Evolutionary conservation across 2,797 vertebrate species (phyloP).

Genomic region (Lutjanus campechanus): DNA sequence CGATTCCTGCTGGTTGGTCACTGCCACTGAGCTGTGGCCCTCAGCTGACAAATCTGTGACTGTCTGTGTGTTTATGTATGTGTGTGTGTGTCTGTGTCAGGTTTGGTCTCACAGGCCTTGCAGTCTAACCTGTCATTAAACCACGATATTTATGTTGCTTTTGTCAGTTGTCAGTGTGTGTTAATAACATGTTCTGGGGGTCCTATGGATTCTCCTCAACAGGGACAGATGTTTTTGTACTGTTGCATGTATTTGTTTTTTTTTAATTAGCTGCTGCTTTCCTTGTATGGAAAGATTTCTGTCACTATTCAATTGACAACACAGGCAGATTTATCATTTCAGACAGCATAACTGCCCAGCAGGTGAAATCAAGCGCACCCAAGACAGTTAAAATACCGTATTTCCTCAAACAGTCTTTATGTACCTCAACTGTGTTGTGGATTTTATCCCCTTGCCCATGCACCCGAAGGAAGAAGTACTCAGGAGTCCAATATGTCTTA

Average conservation of each 20-base stretch:
- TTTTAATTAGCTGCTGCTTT: constrained; percentile 14
- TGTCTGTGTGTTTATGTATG: not conserved
- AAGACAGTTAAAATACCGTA: not conserved
- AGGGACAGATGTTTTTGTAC: not conserved
- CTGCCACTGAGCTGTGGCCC: not conserved
- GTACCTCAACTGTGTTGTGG: too few species aligned
- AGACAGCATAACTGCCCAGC: too few species aligned
- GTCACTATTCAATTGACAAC: not conserved
- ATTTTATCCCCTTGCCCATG: too few species aligned
- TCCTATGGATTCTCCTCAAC: not conserved
- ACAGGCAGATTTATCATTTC: not conserved
- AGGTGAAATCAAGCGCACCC: not conserved
- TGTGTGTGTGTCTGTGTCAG: not conserved
- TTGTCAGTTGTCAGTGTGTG: not conserved
- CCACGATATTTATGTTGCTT: not conserved
- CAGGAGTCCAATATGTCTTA: too few species aligned
- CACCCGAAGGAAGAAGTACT: too few species aligned
- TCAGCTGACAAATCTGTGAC: not conserved
- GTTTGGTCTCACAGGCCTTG: not conserved
- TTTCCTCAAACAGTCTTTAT: too few species aligned
- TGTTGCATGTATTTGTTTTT: constrained; percentile 33
- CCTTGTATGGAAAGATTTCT: not conserved
- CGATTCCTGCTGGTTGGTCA: not conserved
- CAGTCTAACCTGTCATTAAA: constrained; percentile 11
- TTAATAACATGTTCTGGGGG: not conserved